phyloP scores from a whole-genome alignment of 1,140 invertebrate species.

The Phocides pigmalion region DNA sequence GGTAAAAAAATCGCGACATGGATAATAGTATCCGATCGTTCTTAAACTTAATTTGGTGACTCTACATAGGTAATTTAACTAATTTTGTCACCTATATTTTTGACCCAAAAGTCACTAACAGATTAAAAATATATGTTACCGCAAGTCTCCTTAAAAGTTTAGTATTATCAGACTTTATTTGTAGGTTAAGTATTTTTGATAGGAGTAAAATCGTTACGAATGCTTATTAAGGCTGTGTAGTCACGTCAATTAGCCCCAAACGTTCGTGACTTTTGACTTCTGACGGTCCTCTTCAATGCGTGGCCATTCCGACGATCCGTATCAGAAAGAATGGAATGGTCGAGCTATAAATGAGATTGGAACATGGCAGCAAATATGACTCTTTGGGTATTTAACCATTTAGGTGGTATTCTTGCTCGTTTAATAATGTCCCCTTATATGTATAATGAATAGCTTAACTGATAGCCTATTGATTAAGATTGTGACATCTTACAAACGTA shows the following conservation, averaged over 20 bases:
- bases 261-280: constrained; percentile 80
- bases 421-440: no score
- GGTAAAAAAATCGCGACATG: no score
- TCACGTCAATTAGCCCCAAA: constrained; percentile 71
- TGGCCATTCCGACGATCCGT: constrained; percentile 60
- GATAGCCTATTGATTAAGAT: no score
- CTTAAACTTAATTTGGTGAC: no score
- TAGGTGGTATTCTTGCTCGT: no score
- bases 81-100: no score
- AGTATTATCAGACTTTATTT: constrained; percentile 8
- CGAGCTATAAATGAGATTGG: constrained; percentile 63
- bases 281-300: constrained; percentile 67
- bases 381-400: constrained; percentile 20
- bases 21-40: no score
- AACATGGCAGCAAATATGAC: constrained; percentile 44
- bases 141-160: neutral
- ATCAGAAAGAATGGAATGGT: constrained; percentile 59
- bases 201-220: constrained; percentile 69
- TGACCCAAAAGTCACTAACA: no score
- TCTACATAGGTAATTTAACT: no score
- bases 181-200: constrained; percentile 78
- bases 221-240: constrained; percentile 70
- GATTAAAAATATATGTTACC: no score
- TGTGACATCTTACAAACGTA: no score
- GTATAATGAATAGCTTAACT: no score